Evolutionary conservation across 2,888 invertebrate genomes (phyloP), one percentile per base, ranked within the genome.

Genomic region (Lobophora halterata): DNA sequence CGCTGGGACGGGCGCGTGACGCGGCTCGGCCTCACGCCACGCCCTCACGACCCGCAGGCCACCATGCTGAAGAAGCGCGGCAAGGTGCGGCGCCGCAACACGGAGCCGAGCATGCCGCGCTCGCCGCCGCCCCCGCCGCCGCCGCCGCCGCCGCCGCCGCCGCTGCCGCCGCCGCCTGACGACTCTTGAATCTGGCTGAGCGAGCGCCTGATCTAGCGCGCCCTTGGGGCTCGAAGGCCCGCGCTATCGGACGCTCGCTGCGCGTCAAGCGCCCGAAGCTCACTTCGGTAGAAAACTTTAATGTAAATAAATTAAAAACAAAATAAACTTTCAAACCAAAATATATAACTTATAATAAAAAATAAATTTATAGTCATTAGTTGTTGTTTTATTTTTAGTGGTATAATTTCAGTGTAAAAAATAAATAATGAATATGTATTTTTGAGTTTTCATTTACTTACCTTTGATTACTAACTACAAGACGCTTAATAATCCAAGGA

Each of bases 11-110:
- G 48, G 45, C 53, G 51, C 90, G 91, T 89, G 91, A 57, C 52
- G 46, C 91, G 89, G 90, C 90, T 87, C 27, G 35, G 90, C 89
- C 29, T 33, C 44, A 34, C 46, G 48, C 50, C 61, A 37, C 61
- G 55, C 57, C 66, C 61, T 67, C 63, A 86, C 86, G 89, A 54
- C 59, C 89, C 88, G 89, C 90, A 98, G 98, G 98, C 99, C 83
- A 98, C 98, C 89, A 99, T 99, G 99, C 92, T 99, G 90, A 98
- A 98, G 93, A 98, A 99, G 92, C 95, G 95, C 89, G 92, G 92
- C 74, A 98, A 98, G 91, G 97, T 97, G 93, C 97, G 97, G 89
- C 91, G 98, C 64, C 93, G 97, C 78, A 96, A 97, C 89, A 96
- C 96, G 63, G 96, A 96, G 89, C 93, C 94, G 62, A 90, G 91